Evolutionary conservation across 2,888 invertebrate genomes (phyloP).

Genomic region (Palloptera scutellata): DNA sequence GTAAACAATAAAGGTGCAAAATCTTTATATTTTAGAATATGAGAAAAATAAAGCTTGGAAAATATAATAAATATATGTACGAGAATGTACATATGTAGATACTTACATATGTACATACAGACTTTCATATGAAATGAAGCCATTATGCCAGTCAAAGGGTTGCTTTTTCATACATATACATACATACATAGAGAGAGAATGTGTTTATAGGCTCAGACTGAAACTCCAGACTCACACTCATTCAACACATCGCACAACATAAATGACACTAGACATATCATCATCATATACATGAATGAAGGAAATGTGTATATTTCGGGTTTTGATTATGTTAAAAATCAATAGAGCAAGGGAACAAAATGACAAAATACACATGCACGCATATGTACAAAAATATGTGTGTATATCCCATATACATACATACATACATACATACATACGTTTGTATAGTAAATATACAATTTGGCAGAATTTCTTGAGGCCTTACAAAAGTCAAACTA

Average conservation of each 20-base stretch:
- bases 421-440: slow-evolving; percentile 9
- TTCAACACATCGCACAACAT: background rate
- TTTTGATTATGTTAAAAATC: slow-evolving; percentile 61
- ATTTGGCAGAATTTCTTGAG: slow-evolving; percentile 24
- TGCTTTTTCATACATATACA: slow-evolving; percentile 29
- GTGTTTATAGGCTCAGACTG: slow-evolving; percentile 10
- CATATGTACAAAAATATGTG: background rate
- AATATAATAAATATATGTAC: slow-evolving; percentile 17
- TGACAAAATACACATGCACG: background rate
- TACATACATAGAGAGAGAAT: slow-evolving; percentile 3
- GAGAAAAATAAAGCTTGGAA: slow-evolving; percentile 2
- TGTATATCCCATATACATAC: background rate
- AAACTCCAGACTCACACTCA: slow-evolving; percentile 2
- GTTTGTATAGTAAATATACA: background rate
- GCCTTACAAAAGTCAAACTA: slow-evolving; percentile 14
- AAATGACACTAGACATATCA: slow-evolving; percentile 19
- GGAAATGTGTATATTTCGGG: slow-evolving; percentile 24
- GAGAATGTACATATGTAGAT: too few relatives aligned
- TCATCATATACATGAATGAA: slow-evolving; percentile 12
- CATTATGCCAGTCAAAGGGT: slow-evolving; percentile 29
- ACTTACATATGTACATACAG: slow-evolving; percentile 17
- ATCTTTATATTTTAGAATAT: too few relatives aligned
- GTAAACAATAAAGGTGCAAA: too few relatives aligned
- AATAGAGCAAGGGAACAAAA: slow-evolving; percentile 53
- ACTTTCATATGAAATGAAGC: slow-evolving; percentile 37